Percentiles rank a stretch among this genome's conserved stretches.
These are phyloP conservation scores for Oryzias woworae DNA, from an alignment of 2,113 vertebrate genomes.

Conservation along the genomic window DNA sequence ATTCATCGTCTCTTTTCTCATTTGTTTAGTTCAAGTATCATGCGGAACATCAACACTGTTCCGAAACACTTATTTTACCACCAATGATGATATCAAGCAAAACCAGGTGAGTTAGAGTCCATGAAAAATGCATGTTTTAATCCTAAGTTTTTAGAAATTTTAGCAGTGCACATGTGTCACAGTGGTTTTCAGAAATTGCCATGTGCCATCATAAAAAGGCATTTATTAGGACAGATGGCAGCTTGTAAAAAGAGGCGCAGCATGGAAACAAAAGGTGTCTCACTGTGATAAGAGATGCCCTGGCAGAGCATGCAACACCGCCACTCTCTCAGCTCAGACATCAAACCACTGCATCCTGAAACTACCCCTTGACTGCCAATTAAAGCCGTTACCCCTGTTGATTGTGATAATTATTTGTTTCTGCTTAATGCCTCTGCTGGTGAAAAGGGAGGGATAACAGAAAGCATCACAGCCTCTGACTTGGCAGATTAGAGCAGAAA, in stretches of 20 bases:
- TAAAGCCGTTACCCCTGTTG: slow-evolving; percentile 30
- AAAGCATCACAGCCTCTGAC: slow-evolving; percentile 23
- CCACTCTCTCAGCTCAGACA: slow-evolving; percentile 26
- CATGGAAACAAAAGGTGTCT: slow-evolving; percentile 37
- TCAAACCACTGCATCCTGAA: slow-evolving; percentile 26
- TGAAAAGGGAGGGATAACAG: slow-evolving; percentile 11
- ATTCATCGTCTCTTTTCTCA: not conserved
- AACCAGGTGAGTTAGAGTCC: slow-evolving; percentile 84
- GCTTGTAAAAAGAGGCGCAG: slow-evolving; percentile 17
- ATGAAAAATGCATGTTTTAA: slow-evolving; percentile 1
- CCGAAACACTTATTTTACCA: slow-evolving; percentile 93
- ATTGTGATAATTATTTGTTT: slow-evolving; percentile 43
- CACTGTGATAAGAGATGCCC: slow-evolving; percentile 39
- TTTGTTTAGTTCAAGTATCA: slow-evolving; percentile 82
- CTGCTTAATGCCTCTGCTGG: slow-evolving; percentile 24
- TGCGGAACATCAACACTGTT: slow-evolving; percentile 95
- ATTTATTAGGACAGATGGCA: slow-evolving; percentile 28
- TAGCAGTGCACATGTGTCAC: slow-evolving; percentile 6
- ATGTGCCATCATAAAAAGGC: slow-evolving; percentile 31
- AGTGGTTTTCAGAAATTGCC: slow-evolving; percentile 18
- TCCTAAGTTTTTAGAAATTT: not conserved
- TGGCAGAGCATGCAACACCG: slow-evolving; percentile 9
- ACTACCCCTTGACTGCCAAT: slow-evolving; percentile 28
- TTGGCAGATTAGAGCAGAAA: not conserved
- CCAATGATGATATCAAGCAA: slow-evolving; percentile 93